Conservation (phyloP, 2,888 invertebrate species). For the Chouioia cunea region DNA sequence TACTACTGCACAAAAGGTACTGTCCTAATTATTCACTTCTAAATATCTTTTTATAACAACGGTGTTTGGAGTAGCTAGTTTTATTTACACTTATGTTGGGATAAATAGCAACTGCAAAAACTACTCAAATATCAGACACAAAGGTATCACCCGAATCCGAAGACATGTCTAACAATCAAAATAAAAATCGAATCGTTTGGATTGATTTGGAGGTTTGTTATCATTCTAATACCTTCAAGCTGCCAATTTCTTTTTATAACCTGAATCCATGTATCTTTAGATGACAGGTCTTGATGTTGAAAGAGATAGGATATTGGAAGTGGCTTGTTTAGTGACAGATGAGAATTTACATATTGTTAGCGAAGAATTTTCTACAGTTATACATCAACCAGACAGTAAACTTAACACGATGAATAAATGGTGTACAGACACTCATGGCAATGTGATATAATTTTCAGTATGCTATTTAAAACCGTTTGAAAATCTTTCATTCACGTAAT, state of each 20-base stretch:
- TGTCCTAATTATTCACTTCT: too few relatives aligned
- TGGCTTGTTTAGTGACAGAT: conserved; percentile 91
- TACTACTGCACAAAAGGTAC: too few relatives aligned
- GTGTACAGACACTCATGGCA: conserved; percentile 84
- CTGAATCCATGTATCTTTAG: conserved; percentile 65
- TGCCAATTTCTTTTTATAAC: conserved; percentile 14
- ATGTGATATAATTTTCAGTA: conserved; percentile 69
- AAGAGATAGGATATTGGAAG: conserved; percentile 86
- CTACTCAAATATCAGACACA: conserved; percentile 11
- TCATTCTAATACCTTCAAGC: conserved; percentile 2
- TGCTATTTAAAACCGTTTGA: background rate
- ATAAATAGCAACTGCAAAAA: too few relatives aligned
- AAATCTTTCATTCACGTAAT: conserved; percentile 21
- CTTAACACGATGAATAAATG: conserved; percentile 86
- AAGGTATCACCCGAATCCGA: conserved; percentile 1
- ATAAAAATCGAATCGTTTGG: conserved; percentile 74
- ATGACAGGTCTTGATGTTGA: conserved; percentile 91
- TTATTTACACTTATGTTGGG: too few relatives aligned
- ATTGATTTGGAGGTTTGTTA: conserved; percentile 77
- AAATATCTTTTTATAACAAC: too few relatives aligned
- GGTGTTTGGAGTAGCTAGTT: too few relatives aligned
- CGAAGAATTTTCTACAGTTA: conserved; percentile 80
- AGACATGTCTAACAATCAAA: conserved; percentile 37
- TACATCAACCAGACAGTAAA: conserved; percentile 81
- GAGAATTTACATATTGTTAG: conserved; percentile 81